A percentile compares a stretch with the other conserved stretches of the same genome.
phyloP scores from a whole-genome alignment of 2,888 invertebrate species.

The Strigamia maritima region DNA sequence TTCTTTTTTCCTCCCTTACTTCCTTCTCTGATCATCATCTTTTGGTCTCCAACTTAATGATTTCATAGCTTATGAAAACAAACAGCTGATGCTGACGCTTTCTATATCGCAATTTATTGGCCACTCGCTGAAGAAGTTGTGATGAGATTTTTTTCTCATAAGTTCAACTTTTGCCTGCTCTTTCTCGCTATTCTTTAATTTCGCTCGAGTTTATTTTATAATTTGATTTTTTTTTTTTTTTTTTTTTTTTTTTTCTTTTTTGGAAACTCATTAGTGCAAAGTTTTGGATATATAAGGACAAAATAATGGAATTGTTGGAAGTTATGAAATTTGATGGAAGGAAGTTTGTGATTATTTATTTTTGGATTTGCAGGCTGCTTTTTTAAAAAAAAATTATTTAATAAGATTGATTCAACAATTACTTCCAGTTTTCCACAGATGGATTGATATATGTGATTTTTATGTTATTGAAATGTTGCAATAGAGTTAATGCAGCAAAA shows the following conservation, averaged over 20 bases:
- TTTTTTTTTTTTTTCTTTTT: background rate
- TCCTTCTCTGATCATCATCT: background rate
- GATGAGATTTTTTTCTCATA: background rate
- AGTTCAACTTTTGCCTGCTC: background rate
- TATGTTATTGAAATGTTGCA: too few species aligned
- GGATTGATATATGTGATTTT: too few species aligned
- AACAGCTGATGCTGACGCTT: constrained; percentile 15
- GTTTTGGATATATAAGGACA: background rate
- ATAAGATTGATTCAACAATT: too few species aligned
- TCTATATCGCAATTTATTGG: background rate
- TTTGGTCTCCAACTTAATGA: constrained; percentile 3
- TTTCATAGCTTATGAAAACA: constrained; percentile 10
- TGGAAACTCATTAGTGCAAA: background rate
- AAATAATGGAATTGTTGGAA: background rate
- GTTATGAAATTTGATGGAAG: background rate
- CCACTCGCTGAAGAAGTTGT: background rate
- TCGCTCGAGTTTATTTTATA: background rate
- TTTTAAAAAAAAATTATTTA: too few species aligned
- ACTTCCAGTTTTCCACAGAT: too few species aligned
- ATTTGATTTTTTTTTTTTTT: background rate
- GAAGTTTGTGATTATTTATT: background rate
- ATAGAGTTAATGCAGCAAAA: background rate
- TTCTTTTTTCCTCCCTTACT: background rate
- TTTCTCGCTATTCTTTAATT: background rate
- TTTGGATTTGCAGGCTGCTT: too few species aligned